phyloP scores from a whole-genome alignment of 2,113 vertebrate genomes.

The Terrapene triunguis region DNA sequence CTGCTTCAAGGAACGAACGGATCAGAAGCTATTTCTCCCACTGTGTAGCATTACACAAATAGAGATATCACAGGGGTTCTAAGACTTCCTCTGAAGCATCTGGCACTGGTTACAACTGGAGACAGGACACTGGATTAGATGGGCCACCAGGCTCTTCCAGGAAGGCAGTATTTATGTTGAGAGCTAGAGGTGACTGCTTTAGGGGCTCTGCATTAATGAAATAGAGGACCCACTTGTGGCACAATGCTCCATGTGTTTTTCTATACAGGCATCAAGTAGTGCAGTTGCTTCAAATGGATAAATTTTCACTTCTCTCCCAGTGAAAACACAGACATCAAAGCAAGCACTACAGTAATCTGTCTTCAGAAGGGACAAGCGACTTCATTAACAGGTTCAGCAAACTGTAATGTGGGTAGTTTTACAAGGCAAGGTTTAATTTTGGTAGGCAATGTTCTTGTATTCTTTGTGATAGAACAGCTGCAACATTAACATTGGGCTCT shows the following conservation, averaged over 20 bases:
- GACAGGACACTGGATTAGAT: background rate
- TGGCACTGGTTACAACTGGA: background rate
- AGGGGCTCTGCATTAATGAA: background rate
- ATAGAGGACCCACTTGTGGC: background rate
- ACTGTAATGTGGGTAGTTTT: background rate
- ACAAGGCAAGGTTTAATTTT: constrained; percentile 4
- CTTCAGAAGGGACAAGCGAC: constrained; percentile 10
- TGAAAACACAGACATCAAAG: background rate
- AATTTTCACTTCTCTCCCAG: background rate
- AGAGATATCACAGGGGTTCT: background rate
- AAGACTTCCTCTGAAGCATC: background rate
- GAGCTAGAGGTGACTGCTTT: background rate
- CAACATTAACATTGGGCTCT: background rate
- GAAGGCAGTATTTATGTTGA: background rate
- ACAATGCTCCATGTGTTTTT: background rate
- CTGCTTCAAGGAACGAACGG: background rate
- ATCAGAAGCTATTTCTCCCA: background rate
- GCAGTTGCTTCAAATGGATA: background rate
- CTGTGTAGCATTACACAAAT: background rate
- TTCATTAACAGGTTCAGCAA: background rate
- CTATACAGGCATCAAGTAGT: background rate
- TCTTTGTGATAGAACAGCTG: background rate
- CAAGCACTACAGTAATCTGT: constrained; percentile 15
- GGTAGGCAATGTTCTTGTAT: background rate
- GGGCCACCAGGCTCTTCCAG: background rate